Evolutionary conservation across 64 coral and sea anemone genomes (phyloP).

Genomic region (Astreopora myriophthalma): DNA sequence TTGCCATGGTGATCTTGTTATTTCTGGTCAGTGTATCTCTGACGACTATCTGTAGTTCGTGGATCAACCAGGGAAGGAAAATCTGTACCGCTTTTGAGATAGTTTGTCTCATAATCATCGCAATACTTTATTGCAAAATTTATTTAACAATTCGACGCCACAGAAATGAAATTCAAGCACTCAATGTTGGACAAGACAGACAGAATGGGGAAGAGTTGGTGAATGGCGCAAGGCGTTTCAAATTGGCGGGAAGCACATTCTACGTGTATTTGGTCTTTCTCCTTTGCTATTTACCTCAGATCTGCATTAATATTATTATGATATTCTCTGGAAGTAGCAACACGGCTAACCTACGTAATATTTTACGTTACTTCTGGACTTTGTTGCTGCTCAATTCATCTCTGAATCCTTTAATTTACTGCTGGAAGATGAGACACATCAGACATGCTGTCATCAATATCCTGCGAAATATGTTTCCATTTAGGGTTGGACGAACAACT

Average conservation of each 20-base stretch:
- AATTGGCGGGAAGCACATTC: background rate
- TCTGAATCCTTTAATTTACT: background rate
- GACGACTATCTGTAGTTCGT: background rate
- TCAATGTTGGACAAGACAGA: background rate
- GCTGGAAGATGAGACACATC: background rate
- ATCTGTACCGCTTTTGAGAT: background rate
- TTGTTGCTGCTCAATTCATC: background rate
- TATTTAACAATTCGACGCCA: background rate
- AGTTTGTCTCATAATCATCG: background rate
- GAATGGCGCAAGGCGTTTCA: background rate
- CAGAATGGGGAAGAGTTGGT: background rate
- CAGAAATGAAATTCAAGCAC: background rate
- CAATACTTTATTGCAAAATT: background rate
- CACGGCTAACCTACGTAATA: background rate
- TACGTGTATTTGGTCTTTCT: background rate
- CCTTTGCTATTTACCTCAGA: background rate
- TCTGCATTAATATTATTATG: background rate
- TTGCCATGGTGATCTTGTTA: background rate
- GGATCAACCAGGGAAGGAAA: background rate
- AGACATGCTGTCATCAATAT: background rate
- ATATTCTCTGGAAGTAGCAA: background rate
- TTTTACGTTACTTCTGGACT: background rate
- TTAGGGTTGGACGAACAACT: background rate
- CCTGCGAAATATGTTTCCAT: background rate
- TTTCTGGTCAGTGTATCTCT: background rate